Base-by-base conservation (phyloP, 2,888 invertebrate genomes). In the Megamerina dolium region DNA sequence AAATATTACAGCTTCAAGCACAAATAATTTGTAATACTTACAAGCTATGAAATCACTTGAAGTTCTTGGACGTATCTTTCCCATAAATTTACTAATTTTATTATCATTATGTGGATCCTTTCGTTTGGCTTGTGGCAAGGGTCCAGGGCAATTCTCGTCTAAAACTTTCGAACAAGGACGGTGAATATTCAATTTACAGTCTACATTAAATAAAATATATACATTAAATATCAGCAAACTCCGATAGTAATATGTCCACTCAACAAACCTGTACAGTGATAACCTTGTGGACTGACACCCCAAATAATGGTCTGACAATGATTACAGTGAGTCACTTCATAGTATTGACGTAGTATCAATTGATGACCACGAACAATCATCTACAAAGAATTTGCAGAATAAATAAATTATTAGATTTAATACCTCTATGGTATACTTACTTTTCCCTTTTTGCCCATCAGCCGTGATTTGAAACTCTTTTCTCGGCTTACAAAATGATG, bases 231-330 rank as follows among this genome's bases (percentile, higher is more conserved):
- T 18, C 6, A 6, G 16, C 14, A 17, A 13, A 37, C 13, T 9
- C 36, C 29, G 5, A 29, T 19, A 3, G 27, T 6, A 12, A 32
- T 37, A 23, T 23, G 23, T 5, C 17, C 16, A 57, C 76, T 74
- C 74, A 8, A 23, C 23, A 23, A 23, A 92, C 95, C 86, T 66
- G 85, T 81, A 73, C 97, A 99, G 64, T 92, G 87, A 77, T 89
- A 95, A 44, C 95, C 96, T 74, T 97, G 96, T 53, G 94, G 92
- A 61, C 94, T 93, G 47, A 97, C 86, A 37, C 97, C 97, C 80
- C 91, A 90, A 57, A 97, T 85, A 54, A 90, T 85, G 65, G 83
- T 79, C 64, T 88, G 86, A 75, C 97, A 97, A 74, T 88, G 87
- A 75, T 91, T 89, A 74, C 97, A 99, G 74, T 85, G 83, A 53